Evolutionary conservation across 2,113 vertebrate genomes (phyloP).

Genomic region (Tichodroma muraria): DNA sequence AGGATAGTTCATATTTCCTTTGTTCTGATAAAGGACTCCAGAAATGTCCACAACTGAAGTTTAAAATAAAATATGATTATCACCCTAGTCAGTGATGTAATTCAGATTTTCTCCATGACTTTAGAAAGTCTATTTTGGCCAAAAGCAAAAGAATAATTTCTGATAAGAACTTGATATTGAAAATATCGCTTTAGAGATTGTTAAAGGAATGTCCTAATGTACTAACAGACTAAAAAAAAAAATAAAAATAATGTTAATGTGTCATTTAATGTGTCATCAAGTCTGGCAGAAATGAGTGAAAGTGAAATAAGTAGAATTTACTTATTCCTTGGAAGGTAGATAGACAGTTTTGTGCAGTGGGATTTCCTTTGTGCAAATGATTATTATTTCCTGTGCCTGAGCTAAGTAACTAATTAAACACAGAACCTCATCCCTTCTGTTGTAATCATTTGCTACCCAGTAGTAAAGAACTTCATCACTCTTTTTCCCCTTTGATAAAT

Average conservation of each 20-base stretch:
- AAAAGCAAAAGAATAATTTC: neutral
- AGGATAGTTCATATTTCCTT: neutral
- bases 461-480: neutral
- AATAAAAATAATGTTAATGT: neutral
- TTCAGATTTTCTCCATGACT: neutral
- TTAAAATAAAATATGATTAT: neutral
- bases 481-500: neutral
- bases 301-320: neutral
- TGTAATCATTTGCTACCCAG: neutral
- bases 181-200: rapidly evolving
- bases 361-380: neutral
- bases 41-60: neutral
- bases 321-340: neutral
- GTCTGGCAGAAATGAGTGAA: neutral
- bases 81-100: neutral
- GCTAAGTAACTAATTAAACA: neutral
- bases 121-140: neutral
- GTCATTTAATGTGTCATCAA: no score
- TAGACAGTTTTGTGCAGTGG: neutral
- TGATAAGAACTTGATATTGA: neutral
- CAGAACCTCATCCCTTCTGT: neutral
- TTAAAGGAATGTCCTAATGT: neutral
- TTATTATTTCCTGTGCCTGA: neutral
- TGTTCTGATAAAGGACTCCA: neutral
- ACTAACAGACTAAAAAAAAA: neutral